Conservation (phyloP, 1,140 invertebrate species). For the Heliconius nattereri region DNA sequence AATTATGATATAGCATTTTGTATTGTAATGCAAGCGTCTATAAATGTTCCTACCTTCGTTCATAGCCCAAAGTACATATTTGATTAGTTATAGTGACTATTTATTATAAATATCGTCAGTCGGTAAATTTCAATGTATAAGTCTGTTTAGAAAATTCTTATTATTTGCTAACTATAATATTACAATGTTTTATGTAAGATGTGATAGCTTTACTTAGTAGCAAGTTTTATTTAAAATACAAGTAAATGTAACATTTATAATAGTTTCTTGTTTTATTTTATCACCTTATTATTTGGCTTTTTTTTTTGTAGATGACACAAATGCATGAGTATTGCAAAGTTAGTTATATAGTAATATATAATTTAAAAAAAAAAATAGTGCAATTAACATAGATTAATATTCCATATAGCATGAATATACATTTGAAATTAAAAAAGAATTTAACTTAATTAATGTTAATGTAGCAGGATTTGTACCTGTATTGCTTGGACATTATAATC, state of each 20-base stretch:
- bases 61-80: slow-evolving; percentile 54
- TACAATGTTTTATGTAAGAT: slow-evolving; percentile 69
- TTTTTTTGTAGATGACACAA: slow-evolving; percentile 48
- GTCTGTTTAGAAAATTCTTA: slow-evolving; percentile 69
- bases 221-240: slow-evolving; percentile 76
- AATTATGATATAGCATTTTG: slow-evolving; percentile 52
- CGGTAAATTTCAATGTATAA: slow-evolving; percentile 60
- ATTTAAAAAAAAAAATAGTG: neutral
- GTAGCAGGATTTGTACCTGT: neutral
- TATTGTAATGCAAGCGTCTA: slow-evolving; percentile 56
- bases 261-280: slow-evolving; percentile 75
- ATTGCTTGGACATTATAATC: neutral
- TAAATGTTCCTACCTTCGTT: slow-evolving; percentile 71
- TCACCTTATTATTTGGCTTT: slow-evolving; percentile 63
- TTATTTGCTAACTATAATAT: slow-evolving; percentile 67
- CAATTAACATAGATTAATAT: neutral
- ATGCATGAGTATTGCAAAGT: slow-evolving; percentile 41
- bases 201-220: slow-evolving; percentile 79
- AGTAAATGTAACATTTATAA: slow-evolving; percentile 71
- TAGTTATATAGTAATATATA: neutral
- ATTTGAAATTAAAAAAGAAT: neutral
- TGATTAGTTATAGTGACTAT: slow-evolving; percentile 60
- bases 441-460: neutral
- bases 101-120: slow-evolving; percentile 58
- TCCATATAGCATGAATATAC: neutral